Evolutionary conservation across 2,888 invertebrate genomes (phyloP).

Genomic region (Seira ritae): DNA sequence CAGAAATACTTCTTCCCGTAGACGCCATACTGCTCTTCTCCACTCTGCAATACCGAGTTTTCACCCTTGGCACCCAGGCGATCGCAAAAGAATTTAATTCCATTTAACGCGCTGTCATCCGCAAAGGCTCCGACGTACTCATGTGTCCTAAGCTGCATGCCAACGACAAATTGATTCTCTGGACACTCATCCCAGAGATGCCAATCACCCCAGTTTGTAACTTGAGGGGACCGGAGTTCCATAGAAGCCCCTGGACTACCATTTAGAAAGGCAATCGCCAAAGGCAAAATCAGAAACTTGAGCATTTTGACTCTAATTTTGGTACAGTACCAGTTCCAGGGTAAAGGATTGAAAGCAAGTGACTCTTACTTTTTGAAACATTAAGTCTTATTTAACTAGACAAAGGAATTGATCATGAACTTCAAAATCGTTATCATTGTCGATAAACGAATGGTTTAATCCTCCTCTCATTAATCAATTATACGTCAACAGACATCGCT

Average conservation of each 20-base stretch:
- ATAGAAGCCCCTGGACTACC: not conserved
- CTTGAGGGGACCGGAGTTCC: constrained; percentile 46
- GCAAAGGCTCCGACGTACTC: constrained; percentile 57
- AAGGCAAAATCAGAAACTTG: not conserved
- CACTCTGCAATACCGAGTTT: constrained; percentile 16
- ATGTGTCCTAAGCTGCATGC: constrained; percentile 67
- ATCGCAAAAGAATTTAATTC: constrained; percentile 67
- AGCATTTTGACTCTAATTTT: not conserved
- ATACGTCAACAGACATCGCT: no score
- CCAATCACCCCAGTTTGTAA: constrained; percentile 70
- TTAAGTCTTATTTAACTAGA: not conserved
- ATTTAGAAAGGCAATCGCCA: not conserved
- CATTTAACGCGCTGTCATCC: constrained; percentile 69
- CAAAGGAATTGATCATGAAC: not conserved
- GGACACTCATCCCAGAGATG: constrained; percentile 65
- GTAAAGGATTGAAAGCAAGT: no score
- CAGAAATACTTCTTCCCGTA: constrained; percentile 61
- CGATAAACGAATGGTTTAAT: not conserved
- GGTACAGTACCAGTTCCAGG: no score
- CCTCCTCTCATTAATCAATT: no score
- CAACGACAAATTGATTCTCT: constrained; percentile 52
- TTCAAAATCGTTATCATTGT: not conserved
- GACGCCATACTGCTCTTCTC: constrained; percentile 49
- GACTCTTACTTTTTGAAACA: not conserved
- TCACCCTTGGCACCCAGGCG: constrained; percentile 27